Percentiles rank a stretch among this genome's conserved stretches.
Conservation (phyloP, 2,113 vertebrate species). For the Setophaga coronata region DNA sequence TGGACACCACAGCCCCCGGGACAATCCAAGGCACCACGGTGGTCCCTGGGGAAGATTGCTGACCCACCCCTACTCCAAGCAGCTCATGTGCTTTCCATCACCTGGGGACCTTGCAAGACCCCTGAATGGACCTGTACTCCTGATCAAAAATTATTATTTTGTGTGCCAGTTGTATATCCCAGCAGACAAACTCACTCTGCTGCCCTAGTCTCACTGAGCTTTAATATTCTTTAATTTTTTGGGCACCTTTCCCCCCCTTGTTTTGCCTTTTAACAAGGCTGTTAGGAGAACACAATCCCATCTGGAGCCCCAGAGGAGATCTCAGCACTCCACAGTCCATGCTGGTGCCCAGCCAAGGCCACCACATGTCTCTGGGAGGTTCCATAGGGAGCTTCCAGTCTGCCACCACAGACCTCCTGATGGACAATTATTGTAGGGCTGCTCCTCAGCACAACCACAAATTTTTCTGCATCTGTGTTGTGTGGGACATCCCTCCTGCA, state of each 20-base stretch:
- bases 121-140: not conserved
- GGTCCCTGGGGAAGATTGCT: not conserved
- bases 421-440: not conserved
- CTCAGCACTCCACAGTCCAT: not conserved
- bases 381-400: not conserved
- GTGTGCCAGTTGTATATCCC: too few species aligned
- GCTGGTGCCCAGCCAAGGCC: accelerated
- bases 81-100: not conserved
- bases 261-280: not conserved
- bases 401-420: not conserved
- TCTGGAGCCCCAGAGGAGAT: not conserved
- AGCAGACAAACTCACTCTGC: not conserved
- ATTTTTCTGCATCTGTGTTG: not conserved
- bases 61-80: accelerated
- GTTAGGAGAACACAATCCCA: not conserved
- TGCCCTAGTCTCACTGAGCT: not conserved
- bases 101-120: not conserved
- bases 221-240: not conserved
- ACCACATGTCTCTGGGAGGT: not conserved
- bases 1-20: not conserved
- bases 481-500: not conserved
- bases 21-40: not conserved
- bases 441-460: not conserved
- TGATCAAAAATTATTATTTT: not conserved
- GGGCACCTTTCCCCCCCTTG: accelerated